Conservation (phyloP, 2,888 invertebrate species). For the Scrobipalpa atriplicella region DNA sequence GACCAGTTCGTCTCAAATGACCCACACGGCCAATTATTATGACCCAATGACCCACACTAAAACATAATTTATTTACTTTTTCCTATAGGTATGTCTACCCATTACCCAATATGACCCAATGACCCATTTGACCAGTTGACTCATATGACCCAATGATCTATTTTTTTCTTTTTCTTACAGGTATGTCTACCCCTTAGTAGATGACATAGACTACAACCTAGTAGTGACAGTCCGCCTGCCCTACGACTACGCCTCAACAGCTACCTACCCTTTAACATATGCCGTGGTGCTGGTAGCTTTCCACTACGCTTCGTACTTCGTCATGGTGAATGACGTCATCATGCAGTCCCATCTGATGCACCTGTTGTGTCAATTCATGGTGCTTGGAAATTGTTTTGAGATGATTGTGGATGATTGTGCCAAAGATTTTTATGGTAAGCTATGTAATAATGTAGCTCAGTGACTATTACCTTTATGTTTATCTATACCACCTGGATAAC, state of each 20-base stretch:
- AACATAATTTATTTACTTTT: too few relatives aligned
- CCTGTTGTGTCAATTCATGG: constrained; percentile 62
- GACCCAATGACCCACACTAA: too few relatives aligned
- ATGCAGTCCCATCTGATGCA: constrained; percentile 66
- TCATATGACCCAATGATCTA: too few relatives aligned
- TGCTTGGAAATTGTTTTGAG: constrained; percentile 63
- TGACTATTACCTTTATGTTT: too few relatives aligned
- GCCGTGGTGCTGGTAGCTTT: constrained; percentile 50
- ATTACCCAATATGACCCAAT: too few relatives aligned
- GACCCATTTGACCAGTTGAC: too few relatives aligned
- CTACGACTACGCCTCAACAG: constrained; percentile 49
- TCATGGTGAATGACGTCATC: constrained; percentile 65
- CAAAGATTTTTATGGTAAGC: constrained; percentile 46
- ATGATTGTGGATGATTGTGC: constrained; percentile 58
- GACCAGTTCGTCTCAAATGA: too few relatives aligned
- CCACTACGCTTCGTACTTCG: constrained; percentile 57
- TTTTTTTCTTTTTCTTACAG: constrained; percentile 47
- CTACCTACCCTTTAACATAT: constrained; percentile 53
- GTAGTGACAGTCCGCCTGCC: constrained; percentile 57
- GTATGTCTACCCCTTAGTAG: constrained; percentile 62
- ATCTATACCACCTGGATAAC: too few relatives aligned
- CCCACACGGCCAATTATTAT: too few relatives aligned
- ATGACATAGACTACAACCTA: constrained; percentile 67
- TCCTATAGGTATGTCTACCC: constrained; percentile 56
- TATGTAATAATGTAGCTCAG: too few relatives aligned